Base-by-base conservation (phyloP, 1,140 invertebrate species). In the Vanessa tameamea region DNA sequence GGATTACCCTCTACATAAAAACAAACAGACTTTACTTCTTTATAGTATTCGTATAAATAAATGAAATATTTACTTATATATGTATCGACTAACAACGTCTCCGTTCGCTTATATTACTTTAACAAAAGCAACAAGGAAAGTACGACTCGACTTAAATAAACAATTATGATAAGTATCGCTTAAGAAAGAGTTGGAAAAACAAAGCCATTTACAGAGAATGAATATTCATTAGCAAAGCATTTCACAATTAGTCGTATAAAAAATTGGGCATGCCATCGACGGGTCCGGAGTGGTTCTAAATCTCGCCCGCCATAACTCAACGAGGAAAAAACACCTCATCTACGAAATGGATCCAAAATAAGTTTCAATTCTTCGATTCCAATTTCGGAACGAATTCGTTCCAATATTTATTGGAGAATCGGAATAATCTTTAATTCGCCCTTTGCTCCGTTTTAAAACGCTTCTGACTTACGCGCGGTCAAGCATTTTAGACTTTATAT, bases 381-480 rank as follows among this genome's bases (percentile, higher is more conserved):
- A 91, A 92, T 92, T 90, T 86, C 83, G 72, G 76, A 87, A 80
- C 80, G 81, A 84, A 88, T 89, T 83, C 88, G 82, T 88, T 88
- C 86, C 81, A 74, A 89, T 92, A 92, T 92, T 92, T 92, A 92
- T 92, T 91, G 89, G 86, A 85, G 83, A 83, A 80, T 82, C 81
- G 80, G 86, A 92, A 91, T 92, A 92, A 92, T 91, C 88, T 92
- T 91, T 90, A 89, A 91, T 92, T 89, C 81, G 73, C 75, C 82
- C 82, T 80, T 79, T 66, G 77, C 76, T 73, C 81, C 77, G 80
- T 87, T 90, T 90, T 87, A 89, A 91, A 91, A 87, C 86, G 83
- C 80, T 68, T 48, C 26, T 50, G 37, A 48, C 31, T 68, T 55
- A 20, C 31, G 20, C 15, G 3, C n/a, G 15, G 23, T n/a, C 53